Evolutionary conservation across 2,797 vertebrate genomes (phyloP).

Genomic region (Uromys caudimaculatus): DNA sequence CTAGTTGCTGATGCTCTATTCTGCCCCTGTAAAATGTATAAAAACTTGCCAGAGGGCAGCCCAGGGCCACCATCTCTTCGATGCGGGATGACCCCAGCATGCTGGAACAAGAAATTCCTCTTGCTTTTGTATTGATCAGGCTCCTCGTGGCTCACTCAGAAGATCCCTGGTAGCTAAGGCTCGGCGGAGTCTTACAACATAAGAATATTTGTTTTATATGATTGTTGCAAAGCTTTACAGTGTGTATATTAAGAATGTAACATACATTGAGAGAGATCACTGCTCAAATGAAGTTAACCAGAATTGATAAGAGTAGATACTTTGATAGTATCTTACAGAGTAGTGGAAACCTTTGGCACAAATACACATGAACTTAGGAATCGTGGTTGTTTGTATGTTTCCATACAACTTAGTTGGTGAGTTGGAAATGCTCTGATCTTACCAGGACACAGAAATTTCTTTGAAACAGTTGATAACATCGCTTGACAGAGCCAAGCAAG

Average conservation of each 20-base stretch:
- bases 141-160: too few species aligned
- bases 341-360: neutral
- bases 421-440: neutral
- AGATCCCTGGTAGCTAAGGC: too few species aligned
- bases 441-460: neutral
- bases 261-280: neutral
- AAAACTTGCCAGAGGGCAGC: too few species aligned
- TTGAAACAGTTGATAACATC: neutral
- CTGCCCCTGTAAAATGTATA: too few species aligned
- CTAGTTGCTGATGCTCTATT: too few species aligned
- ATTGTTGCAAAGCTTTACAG: neutral
- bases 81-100: too few species aligned
- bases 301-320: neutral
- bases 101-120: too few species aligned
- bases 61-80: too few species aligned
- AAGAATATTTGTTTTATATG: neutral
- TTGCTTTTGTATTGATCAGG: too few species aligned
- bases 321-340: neutral
- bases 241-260: neutral
- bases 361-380: too few species aligned
- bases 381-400: neutral
- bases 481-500: neutral
- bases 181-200: too few species aligned
- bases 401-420: too few species aligned
- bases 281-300: neutral